phyloP scores from a whole-genome alignment of 2,113 vertebrate species.

The Lethenteron camtschaticum region DNA sequence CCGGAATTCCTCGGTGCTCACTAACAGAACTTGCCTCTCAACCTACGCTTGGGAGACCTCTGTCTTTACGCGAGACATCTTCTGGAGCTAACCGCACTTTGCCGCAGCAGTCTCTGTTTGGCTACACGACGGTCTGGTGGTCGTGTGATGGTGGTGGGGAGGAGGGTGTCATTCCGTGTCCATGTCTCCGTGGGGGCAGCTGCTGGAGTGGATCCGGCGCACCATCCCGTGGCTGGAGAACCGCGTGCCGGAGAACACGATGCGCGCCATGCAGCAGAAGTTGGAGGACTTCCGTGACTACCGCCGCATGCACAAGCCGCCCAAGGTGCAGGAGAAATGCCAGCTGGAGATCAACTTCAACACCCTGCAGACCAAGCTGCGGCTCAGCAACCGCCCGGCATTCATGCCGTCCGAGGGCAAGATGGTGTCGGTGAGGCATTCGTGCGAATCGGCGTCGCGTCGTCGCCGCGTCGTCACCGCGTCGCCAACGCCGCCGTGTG shows the following conservation, averaged over 20 bases:
- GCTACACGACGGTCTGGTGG: no score
- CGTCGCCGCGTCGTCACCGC: no score
- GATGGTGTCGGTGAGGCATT: slow-evolving; percentile 71
- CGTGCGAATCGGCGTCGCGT: no score
- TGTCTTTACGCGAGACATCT: no score
- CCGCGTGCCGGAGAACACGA: slow-evolving; percentile 64
- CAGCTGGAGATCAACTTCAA: slow-evolving; percentile 98
- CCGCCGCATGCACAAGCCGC: slow-evolving; percentile 81
- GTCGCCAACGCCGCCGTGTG: no score
- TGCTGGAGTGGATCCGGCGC: slow-evolving; percentile 84
- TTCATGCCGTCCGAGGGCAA: slow-evolving; percentile 98
- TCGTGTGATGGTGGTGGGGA: no score
- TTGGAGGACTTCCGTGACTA: slow-evolving; percentile 94
- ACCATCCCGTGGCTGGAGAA: slow-evolving; percentile 96
- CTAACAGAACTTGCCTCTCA: no score
- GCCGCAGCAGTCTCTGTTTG: no score
- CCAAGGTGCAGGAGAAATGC: slow-evolving; percentile 93
- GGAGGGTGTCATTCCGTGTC: no score
- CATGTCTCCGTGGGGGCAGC: slow-evolving; percentile 15
- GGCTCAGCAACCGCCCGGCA: slow-evolving; percentile 84
- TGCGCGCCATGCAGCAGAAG: slow-evolving; percentile 81
- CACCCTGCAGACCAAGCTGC: slow-evolving; percentile 84
- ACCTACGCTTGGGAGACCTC: no score
- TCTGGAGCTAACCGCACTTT: no score
- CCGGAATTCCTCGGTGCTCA: no score